Conservation (phyloP, 2,888 invertebrate genomes). For the Spicauda simplicius region DNA sequence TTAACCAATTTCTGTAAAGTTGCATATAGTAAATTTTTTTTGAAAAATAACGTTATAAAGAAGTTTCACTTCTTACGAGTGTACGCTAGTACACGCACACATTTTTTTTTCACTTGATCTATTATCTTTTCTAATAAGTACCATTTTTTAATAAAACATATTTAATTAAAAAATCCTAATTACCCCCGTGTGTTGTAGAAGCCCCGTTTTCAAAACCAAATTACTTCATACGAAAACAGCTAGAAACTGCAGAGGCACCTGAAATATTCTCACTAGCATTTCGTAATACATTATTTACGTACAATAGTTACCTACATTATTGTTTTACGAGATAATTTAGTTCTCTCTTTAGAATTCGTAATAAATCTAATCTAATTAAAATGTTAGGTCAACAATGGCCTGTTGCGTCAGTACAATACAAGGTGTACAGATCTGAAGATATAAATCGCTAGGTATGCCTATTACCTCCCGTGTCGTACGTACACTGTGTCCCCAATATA, state of each 20-base stretch:
- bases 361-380: slow-evolving; percentile 18
- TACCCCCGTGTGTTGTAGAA: background rate
- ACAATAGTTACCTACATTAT: slow-evolving; percentile 21
- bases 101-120: no score
- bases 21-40: no score
- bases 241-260: slow-evolving; percentile 4
- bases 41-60: no score
- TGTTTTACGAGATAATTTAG: slow-evolving; percentile 36
- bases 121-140: no score
- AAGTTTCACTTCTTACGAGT: no score
- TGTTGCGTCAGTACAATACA: background rate
- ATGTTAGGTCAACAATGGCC: slow-evolving; percentile 12
- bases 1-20: no score
- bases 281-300: slow-evolving; percentile 6
- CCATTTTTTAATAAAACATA: no score
- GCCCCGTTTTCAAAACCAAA: background rate
- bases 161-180: background rate
- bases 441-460: background rate
- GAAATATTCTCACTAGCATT: background rate
- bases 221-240: background rate
- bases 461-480: no score
- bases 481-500: no score
- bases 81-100: no score
- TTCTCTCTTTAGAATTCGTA: slow-evolving; percentile 37
- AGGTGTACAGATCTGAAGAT: background rate